These are phyloP conservation scores for Aulostomus chinensis DNA, from an alignment of 2,797 vertebrate species.

Conservation along the genomic window DNA sequence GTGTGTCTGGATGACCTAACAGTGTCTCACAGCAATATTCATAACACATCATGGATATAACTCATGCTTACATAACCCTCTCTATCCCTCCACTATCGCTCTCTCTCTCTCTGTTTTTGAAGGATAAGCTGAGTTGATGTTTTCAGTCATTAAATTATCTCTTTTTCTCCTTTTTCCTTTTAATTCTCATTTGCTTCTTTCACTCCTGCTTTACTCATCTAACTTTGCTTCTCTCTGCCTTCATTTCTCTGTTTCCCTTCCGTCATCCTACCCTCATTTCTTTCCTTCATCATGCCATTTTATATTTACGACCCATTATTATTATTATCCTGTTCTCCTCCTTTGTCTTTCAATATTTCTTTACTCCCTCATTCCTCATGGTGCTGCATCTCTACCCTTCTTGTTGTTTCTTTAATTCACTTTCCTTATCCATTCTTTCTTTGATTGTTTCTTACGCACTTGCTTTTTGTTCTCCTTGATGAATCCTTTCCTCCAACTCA, in stretches of 20 bases:
- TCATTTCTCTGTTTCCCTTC: neutral
- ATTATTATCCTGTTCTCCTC: neutral
- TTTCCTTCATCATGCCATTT: neutral
- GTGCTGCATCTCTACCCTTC: too few relatives aligned
- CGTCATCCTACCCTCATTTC: neutral
- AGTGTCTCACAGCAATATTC: slow-evolving; percentile 28
- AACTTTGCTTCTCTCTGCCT: neutral
- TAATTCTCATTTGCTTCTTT: neutral
- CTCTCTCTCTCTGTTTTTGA: slow-evolving; percentile 6
- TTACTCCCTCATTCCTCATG: too few relatives aligned
- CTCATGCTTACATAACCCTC: slow-evolving; percentile 12
- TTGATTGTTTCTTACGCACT: too few relatives aligned
- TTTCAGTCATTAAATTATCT: slow-evolving; percentile 21
- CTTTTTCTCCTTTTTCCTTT: slow-evolving; percentile 1
- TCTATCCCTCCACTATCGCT: neutral
- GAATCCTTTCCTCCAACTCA: neutral
- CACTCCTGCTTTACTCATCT: neutral
- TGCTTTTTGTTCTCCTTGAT: neutral
- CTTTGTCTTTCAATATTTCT: too few relatives aligned
- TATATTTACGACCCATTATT: neutral
- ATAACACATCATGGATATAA: slow-evolving; percentile 29
- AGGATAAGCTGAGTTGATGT: slow-evolving; percentile 10
- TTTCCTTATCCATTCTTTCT: neutral
- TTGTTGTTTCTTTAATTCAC: too few relatives aligned
- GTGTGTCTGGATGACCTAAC: slow-evolving; percentile 10